Evolutionary conservation across 2,888 invertebrate genomes (phyloP).

Genomic region (Trisateles emortualis): DNA sequence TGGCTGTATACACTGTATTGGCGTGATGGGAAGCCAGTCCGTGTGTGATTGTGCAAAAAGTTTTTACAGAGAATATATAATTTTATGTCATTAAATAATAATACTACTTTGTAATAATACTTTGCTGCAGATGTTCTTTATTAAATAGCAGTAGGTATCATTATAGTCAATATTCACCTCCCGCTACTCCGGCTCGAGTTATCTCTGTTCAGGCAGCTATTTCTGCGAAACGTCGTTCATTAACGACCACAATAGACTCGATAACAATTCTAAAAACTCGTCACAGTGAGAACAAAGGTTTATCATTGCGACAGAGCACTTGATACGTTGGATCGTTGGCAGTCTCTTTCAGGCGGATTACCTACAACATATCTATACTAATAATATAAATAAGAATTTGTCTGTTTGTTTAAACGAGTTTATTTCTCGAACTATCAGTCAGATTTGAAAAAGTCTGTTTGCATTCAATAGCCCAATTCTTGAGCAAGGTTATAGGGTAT

Average conservation of each 20-base stretch:
- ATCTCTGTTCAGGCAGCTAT: slow-evolving; percentile 61
- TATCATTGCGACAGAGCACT: slow-evolving; percentile 55
- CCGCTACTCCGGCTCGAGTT: slow-evolving; percentile 54
- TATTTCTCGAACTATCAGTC: too few relatives aligned
- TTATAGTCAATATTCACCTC: slow-evolving; percentile 55
- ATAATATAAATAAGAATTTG: too few relatives aligned
- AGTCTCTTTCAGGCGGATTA: slow-evolving; percentile 29
- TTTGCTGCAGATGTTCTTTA: slow-evolving; percentile 4
- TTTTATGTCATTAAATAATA: too few relatives aligned
- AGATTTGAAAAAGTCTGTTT: too few relatives aligned
- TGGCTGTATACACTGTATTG: too few relatives aligned
- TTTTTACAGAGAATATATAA: too few relatives aligned
- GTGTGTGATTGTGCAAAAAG: too few relatives aligned
- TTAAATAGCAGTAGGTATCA: slow-evolving; percentile 29
- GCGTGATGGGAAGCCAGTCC: too few relatives aligned
- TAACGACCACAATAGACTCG: slow-evolving; percentile 71
- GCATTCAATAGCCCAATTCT: too few relatives aligned
- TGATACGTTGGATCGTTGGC: slow-evolving; percentile 47
- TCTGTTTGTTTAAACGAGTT: too few relatives aligned
- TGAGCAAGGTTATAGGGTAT: too few relatives aligned
- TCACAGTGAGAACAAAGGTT: slow-evolving; percentile 62
- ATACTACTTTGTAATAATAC: too few relatives aligned
- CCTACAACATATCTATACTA: slow-evolving; percentile 13
- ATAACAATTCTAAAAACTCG: slow-evolving; percentile 77
- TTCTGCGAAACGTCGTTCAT: slow-evolving; percentile 69